phyloP scores from a whole-genome alignment of 1,140 invertebrate genomes.

The Globodera rostochiensis region DNA sequence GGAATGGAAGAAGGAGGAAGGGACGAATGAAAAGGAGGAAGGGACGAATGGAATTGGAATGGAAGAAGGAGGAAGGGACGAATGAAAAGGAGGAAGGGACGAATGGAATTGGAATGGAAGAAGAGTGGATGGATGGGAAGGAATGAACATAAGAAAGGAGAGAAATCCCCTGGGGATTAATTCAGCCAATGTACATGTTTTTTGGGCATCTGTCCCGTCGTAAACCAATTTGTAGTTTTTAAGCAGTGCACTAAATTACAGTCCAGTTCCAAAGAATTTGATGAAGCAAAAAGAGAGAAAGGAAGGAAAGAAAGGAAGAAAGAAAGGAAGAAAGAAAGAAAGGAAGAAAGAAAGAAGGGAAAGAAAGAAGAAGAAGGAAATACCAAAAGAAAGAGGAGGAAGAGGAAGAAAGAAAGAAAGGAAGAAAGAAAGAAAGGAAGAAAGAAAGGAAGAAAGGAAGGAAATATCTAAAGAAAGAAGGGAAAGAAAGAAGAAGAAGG shows the following conservation, averaged over 20 bases:
- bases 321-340: too few species aligned
- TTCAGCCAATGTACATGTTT: neutral
- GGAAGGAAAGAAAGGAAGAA: too few species aligned
- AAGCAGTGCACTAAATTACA: neutral
- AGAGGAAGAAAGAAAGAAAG: neutral
- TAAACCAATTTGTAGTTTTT: neutral
- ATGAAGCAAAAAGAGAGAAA: neutral
- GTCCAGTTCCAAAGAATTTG: neutral
- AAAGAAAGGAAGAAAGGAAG: too few species aligned
- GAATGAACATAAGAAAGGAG: neutral
- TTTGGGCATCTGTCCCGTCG: neutral
- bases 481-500: too few species aligned
- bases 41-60: neutral
- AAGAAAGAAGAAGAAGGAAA: neutral
- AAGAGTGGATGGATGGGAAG: neutral
- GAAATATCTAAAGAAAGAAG: too few species aligned
- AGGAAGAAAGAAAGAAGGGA: neutral
- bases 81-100: neutral
- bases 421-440: too few species aligned
- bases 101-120: neutral
- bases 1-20: neutral
- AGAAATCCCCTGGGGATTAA: neutral
- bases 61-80: neutral
- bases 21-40: neutral
- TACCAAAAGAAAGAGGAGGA: neutral